Percentiles rank a stretch among this genome's conserved stretches.
Conservation (phyloP, 2,797 vertebrate genomes). For the Sebastolobus altivelis region DNA sequence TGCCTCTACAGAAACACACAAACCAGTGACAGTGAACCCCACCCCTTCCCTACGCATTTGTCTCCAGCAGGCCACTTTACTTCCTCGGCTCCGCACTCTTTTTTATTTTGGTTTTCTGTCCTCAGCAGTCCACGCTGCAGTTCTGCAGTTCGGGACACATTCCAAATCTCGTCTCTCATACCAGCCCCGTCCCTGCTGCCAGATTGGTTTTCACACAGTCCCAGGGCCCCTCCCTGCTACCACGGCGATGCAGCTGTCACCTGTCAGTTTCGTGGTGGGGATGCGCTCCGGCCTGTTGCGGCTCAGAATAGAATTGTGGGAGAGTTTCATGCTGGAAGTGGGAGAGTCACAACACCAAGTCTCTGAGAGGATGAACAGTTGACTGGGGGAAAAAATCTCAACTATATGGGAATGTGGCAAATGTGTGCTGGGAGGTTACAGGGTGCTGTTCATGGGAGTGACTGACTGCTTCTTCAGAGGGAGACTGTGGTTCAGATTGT, state of each 20-base stretch:
- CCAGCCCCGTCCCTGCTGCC: constrained; percentile 69
- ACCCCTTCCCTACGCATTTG: constrained; percentile 21
- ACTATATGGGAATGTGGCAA: constrained; percentile 57
- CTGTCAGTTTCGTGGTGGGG: constrained; percentile 81
- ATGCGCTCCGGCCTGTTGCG: constrained; percentile 66
- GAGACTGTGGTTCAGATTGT: constrained; percentile 32
- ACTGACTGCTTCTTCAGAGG: constrained; percentile 37
- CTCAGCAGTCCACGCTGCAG: constrained; percentile 26
- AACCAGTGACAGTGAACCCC: constrained; percentile 11
- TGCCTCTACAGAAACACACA: constrained; percentile 19
- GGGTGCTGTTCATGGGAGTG: constrained; percentile 52
- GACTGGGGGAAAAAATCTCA: constrained; percentile 55
- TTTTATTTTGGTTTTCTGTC: constrained; percentile 48
- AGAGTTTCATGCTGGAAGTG: constrained; percentile 59
- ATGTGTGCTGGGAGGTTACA: constrained; percentile 29
- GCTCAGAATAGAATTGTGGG: constrained; percentile 80
- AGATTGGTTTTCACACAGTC: constrained; percentile 82
- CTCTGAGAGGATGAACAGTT: constrained; percentile 58
- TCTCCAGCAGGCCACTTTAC: constrained; percentile 13
- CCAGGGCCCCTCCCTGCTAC: constrained; percentile 75
- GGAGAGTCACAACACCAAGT: constrained; percentile 40
- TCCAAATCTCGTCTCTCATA: constrained; percentile 68
- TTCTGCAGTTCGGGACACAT: constrained; percentile 52
- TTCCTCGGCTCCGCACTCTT: neutral
- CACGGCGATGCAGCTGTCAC: constrained; percentile 84